Percentiles rank a stretch among this genome's conserved stretches.
Conservation (phyloP, 1,140 invertebrate species). For the Orchestia grillus region DNA sequence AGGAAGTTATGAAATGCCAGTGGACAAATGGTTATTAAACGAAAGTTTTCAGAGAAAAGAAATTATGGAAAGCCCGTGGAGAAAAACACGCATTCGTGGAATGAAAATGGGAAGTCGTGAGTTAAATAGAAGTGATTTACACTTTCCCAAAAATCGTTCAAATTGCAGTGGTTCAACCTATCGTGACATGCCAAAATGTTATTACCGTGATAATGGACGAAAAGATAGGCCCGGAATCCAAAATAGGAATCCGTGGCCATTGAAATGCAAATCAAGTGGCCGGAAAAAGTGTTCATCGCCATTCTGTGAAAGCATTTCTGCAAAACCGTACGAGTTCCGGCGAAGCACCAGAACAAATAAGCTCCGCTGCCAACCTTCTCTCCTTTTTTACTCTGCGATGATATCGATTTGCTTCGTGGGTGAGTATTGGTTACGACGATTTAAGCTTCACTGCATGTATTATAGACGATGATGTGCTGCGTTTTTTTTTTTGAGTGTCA, state of each 20-base stretch:
- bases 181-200: not conserved
- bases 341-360: not conserved
- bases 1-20: not conserved
- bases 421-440: not conserved
- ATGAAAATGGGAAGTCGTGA: not conserved
- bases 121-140: not conserved
- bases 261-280: not conserved
- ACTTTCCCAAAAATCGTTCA: not conserved
- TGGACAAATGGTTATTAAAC: not conserved
- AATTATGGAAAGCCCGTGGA: not conserved
- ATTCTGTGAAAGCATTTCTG: not conserved
- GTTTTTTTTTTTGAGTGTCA: not conserved
- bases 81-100: not conserved
- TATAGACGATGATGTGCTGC: not conserved
- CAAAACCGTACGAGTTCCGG: not conserved
- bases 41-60: not conserved
- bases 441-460: not conserved
- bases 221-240: not conserved
- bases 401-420: not conserved
- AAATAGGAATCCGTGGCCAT: not conserved
- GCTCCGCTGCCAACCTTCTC: not conserved
- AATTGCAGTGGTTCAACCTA: not conserved
- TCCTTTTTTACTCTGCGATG: not conserved
- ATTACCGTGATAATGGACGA: not conserved
- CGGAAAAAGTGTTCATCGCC: not conserved